Base-by-base conservation (phyloP, 2,888 invertebrate species). In the Caenorhabditis auriculariae region DNA sequence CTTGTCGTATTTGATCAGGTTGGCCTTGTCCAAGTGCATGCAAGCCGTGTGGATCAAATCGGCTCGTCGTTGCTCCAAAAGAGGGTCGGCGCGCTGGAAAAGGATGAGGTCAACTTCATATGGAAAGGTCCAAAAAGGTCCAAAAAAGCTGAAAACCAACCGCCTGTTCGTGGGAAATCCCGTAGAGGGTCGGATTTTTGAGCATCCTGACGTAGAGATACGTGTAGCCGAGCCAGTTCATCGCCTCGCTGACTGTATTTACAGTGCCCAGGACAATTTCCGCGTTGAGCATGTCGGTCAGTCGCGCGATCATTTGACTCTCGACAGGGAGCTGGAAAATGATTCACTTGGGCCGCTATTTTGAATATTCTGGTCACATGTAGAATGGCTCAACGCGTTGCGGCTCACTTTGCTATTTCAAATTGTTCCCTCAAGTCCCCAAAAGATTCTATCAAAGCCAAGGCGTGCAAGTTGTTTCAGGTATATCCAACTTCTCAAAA, bases 241-340 rank as follows among this genome's bases (percentile, higher is more conserved):
- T 90, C 0, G 93, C 93, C 77, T 94, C 93, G 35, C 89, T 85
- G 0, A 95, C 88, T 82, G 89, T 91, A 84, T 90, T 90, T 47
- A 98, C 89, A 0, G 93, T 93, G 6, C 96, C 98, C 7, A 96
- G 86, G 0, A 98, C 96, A 26, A 96, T 88, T 85, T 99, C 98
- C 0, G 98, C 98, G 83, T 98, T 98, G 35, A 99, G 85, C 88
- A 94, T 91, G 82, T 99, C 98, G 0, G 96, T 90, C 80, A 98
- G 85, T 82, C 91, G 93, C 28, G 89, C 86, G 23, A 98, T 87
- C 78, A 98, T 86, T 84, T 99, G 98, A 0, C 93, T 93, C 83
- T 99, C 98, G 51, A 98, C 93, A 0, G 98, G 98, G 67, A 99
- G 85, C 82, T 83, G 71, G 37, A 63, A 66, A 17, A 12, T 21